A percentile compares a stretch with the other conserved stretches of the same genome.
Conservation (phyloP, 2,113 vertebrate genomes). For the Mus pahari region DNA sequence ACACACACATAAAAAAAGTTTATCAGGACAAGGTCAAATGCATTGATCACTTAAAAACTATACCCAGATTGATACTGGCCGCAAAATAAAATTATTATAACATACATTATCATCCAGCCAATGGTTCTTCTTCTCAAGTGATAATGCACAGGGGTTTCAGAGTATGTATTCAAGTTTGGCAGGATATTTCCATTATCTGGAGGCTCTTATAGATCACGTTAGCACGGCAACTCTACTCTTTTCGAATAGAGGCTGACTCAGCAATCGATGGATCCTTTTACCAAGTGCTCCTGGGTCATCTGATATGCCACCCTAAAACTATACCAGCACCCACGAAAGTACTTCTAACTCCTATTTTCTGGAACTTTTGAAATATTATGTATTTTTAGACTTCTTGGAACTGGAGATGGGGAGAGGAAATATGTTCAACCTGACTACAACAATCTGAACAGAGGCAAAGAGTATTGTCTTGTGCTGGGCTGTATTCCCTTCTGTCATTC, state of each 20-base stretch:
- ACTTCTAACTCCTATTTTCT: not conserved
- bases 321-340: not conserved
- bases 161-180: not conserved
- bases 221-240: not conserved
- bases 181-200: constrained; percentile 1
- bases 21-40: not conserved
- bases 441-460: not conserved
- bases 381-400: not conserved
- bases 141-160: not conserved
- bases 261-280: not conserved
- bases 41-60: not conserved
- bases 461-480: not conserved
- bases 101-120: not conserved
- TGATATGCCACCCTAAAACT: constrained; percentile 27
- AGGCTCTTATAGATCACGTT: not conserved
- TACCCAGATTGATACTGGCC: not conserved
- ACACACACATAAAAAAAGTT: not conserved
- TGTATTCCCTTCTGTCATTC: not conserved
- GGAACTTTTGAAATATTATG: not conserved
- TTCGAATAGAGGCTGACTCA: not conserved
- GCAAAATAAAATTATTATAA: not conserved
- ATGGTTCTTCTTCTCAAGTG: not conserved
- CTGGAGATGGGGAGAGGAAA: not conserved
- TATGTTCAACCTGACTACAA: not conserved
- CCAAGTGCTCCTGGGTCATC: constrained; percentile 1